Evolutionary conservation across 2,113 vertebrate species (phyloP).

Genomic region (Chionis minor): DNA sequence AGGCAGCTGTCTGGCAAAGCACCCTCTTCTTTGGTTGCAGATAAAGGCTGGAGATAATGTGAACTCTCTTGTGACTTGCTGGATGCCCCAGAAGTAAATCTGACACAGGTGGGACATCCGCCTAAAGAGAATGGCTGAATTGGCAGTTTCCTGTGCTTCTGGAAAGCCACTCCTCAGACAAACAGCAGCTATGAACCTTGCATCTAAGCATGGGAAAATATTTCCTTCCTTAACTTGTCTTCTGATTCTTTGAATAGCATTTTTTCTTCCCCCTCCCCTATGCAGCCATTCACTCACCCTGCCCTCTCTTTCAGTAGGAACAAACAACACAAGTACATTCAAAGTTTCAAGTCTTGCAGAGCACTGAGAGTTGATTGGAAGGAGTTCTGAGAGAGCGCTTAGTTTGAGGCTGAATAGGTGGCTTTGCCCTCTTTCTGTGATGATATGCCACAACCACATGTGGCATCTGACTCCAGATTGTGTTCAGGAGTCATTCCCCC

Average conservation of each 20-base stretch:
- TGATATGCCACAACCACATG: neutral
- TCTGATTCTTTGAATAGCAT: neutral
- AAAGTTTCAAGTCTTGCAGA: neutral
- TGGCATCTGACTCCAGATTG: neutral
- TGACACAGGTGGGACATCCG: neutral
- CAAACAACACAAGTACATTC: neutral
- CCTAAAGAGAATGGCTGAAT: neutral
- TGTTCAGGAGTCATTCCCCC: neutral
- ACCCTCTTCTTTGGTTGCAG: neutral
- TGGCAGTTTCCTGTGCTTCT: neutral
- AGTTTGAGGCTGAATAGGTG: neutral
- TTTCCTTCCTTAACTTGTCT: neutral
- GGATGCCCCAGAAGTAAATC: neutral
- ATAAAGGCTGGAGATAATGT: neutral
- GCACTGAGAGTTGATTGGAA: neutral
- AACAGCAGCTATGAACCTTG: neutral
- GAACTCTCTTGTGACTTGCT: neutral
- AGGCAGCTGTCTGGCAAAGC: neutral
- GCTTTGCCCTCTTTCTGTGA: neutral
- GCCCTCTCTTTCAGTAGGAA: neutral
- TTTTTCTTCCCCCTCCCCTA: neutral
- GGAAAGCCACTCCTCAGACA: neutral
- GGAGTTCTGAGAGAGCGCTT: neutral
- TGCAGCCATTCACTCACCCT: neutral
- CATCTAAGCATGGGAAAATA: neutral